These are phyloP conservation scores for Polyommatus iphigenia DNA, from an alignment of 2,888 invertebrate genomes.

Conservation along the genomic window DNA sequence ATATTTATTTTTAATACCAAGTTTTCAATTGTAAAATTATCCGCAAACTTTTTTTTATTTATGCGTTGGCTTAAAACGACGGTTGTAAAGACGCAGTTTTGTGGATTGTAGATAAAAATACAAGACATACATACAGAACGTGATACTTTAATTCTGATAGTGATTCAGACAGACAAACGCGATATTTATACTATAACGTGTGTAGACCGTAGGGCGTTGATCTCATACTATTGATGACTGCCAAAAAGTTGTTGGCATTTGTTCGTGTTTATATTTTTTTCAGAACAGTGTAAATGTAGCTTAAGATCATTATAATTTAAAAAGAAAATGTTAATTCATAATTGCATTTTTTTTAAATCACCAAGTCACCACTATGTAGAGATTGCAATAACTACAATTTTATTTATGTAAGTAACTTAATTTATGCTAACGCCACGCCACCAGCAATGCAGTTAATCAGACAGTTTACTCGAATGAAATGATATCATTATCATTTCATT, in stretches of 20 bases:
- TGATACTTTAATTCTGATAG: conserved; percentile 3
- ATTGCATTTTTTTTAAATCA: too few relatives aligned
- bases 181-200: conserved; percentile 1
- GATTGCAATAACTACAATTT: too few relatives aligned
- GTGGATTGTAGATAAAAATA: background rate
- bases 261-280: background rate
- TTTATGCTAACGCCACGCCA: too few relatives aligned
- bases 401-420: too few relatives aligned
- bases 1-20: too few relatives aligned
- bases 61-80: background rate
- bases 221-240: conserved; percentile 21
- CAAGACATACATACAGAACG: conserved; percentile 16
- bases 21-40: too few relatives aligned
- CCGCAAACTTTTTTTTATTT: background rate
- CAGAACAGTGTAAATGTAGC: background rate
- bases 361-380: too few relatives aligned
- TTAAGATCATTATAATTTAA: too few relatives aligned
- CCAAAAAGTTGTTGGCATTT: conserved; percentile 12
- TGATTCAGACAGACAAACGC: conserved; percentile 13
- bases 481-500: too few relatives aligned
- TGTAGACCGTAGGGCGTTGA: background rate
- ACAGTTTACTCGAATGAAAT: too few relatives aligned
- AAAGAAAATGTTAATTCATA: too few relatives aligned
- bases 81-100: background rate
- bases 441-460: too few relatives aligned